A percentile compares a stretch with the other conserved stretches of the same genome.
phyloP scores from a whole-genome alignment of 1,140 invertebrate species.

The Agrypnia vestita region DNA sequence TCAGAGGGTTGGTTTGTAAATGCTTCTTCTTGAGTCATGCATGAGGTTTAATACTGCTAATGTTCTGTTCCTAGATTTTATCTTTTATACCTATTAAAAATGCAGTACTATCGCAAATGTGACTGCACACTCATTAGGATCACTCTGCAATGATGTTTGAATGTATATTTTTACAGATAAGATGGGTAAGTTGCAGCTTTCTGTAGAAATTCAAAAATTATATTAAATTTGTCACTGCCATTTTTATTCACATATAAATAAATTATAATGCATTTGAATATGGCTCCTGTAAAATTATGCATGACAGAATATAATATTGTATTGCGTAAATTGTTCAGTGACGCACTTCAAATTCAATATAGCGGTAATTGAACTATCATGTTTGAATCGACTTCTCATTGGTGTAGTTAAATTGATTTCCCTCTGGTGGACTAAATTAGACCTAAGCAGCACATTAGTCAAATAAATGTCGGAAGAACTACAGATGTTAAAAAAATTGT shows the following conservation, averaged over 20 bases:
- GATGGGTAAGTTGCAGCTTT: too few species aligned
- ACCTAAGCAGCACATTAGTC: constrained; percentile 36
- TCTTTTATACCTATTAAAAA: too few species aligned
- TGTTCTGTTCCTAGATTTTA: neutral
- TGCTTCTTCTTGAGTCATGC: neutral
- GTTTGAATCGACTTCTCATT: neutral
- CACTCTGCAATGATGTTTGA: too few species aligned
- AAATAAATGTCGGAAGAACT: constrained; percentile 45
- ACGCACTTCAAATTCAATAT: neutral
- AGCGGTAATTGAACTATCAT: neutral
- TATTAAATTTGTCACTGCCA: too few species aligned
- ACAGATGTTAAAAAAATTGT: constrained; percentile 28
- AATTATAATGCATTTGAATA: neutral
- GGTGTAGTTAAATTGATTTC: neutral
- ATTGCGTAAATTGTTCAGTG: neutral
- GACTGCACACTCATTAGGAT: too few species aligned
- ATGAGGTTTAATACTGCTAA: neutral
- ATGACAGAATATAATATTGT: neutral
- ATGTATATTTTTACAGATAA: too few species aligned
- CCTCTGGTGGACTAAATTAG: neutral
- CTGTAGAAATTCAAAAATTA: too few species aligned
- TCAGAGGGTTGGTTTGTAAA: neutral
- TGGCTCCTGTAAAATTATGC: too few species aligned
- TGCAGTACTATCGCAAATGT: too few species aligned
- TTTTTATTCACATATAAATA: too few species aligned